Conservation (phyloP, 2,113 vertebrate species). For the Rafetus swinhoei region DNA sequence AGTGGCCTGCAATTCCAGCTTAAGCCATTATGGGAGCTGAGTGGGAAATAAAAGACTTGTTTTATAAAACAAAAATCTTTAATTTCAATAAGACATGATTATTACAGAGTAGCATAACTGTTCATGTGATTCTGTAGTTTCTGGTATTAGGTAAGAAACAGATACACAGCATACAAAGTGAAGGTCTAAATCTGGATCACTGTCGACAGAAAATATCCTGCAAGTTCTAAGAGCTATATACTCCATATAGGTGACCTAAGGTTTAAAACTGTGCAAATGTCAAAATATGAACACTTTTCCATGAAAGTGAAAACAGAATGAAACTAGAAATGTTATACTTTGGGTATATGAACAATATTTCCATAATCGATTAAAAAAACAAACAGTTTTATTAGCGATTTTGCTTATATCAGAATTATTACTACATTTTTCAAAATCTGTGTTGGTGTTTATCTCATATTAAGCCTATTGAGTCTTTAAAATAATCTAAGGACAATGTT, state of each 20-base stretch:
- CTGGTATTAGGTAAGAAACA: background rate
- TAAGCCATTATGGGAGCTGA: background rate
- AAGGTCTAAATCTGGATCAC: background rate
- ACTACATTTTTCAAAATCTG: background rate
- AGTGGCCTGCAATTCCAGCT: slow-evolving; percentile 22
- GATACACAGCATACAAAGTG: background rate
- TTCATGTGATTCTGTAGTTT: rapidly evolving
- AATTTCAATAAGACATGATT: background rate
- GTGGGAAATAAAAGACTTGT: background rate
- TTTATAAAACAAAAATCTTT: background rate
- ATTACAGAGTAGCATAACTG: background rate
- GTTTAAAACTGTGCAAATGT: background rate
- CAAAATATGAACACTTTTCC: background rate
- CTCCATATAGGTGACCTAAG: background rate
- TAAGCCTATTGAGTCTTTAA: background rate
- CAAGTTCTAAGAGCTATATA: background rate
- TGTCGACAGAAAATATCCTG: background rate
- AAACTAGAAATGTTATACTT: background rate
- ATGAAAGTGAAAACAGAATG: background rate
- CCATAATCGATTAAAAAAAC: background rate
- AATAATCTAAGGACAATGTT: background rate
- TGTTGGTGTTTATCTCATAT: background rate
- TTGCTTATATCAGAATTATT: background rate
- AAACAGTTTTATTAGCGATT: background rate
- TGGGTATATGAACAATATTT: background rate